These are phyloP conservation scores for Puffinus mauretanicus DNA, from an alignment of 2,113 vertebrate species.

Conservation along the genomic window DNA sequence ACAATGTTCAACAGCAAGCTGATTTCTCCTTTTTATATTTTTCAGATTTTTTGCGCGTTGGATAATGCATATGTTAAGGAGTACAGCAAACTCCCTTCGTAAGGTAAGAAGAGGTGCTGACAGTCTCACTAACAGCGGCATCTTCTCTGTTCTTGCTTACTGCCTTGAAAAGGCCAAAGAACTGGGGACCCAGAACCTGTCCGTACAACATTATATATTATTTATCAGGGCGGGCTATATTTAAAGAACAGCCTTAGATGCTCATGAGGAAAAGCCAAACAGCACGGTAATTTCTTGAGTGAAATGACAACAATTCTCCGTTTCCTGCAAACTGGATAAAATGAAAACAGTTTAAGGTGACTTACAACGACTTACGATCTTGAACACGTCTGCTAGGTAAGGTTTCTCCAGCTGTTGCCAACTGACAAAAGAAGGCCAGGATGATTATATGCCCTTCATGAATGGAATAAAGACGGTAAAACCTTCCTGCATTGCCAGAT, in stretches of 20 bases:
- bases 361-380: background rate
- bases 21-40: background rate
- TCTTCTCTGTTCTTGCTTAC: background rate
- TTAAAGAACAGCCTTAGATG: background rate
- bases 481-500: background rate
- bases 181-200: background rate
- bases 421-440: background rate
- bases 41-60: background rate
- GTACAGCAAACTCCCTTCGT: background rate
- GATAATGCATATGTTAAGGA: background rate
- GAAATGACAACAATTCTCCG: background rate
- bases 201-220: background rate
- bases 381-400: background rate
- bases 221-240: background rate
- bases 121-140: background rate
- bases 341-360: background rate
- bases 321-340: background rate
- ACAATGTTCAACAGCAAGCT: background rate
- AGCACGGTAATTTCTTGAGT: background rate
- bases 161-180: background rate
- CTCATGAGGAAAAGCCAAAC: background rate
- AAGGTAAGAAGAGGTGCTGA: background rate
- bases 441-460: background rate
- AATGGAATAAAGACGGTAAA: background rate
- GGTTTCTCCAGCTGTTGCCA: background rate